Evolutionary conservation across 2,797 vertebrate genomes (phyloP).

Genomic region (Helostoma temminkii): DNA sequence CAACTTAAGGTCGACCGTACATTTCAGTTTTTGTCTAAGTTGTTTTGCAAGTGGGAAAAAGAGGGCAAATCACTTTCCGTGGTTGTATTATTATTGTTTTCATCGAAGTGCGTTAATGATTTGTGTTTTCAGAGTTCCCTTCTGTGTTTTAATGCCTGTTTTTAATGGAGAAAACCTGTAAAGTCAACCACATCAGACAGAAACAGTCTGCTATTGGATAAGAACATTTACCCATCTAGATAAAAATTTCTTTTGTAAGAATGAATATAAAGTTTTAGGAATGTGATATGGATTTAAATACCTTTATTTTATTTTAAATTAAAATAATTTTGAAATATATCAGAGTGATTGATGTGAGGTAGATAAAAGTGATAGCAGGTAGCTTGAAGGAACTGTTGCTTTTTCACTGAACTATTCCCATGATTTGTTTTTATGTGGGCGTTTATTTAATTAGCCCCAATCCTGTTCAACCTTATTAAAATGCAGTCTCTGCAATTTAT

Average conservation of each 20-base stretch:
- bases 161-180: slow-evolving; percentile 32
- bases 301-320: slow-evolving; percentile 64
- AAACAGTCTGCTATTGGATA: slow-evolving; percentile 25
- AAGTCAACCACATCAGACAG: slow-evolving; percentile 44
- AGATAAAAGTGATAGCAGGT: slow-evolving; percentile 52
- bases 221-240: slow-evolving; percentile 35
- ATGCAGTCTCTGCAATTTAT: slow-evolving; percentile 45
- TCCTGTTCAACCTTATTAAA: slow-evolving; percentile 41
- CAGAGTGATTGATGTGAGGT: slow-evolving; percentile 53
- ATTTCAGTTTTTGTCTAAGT: slow-evolving; percentile 31
- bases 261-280: slow-evolving; percentile 34
- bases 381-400: slow-evolving; percentile 41
- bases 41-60: slow-evolving; percentile 26
- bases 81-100: slow-evolving; percentile 40
- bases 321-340: no score
- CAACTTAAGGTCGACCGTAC: slow-evolving; percentile 10
- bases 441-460: slow-evolving; percentile 57
- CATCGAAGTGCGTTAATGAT: slow-evolving; percentile 38
- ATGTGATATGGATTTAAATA: slow-evolving; percentile 52
- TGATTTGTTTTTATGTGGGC: slow-evolving; percentile 63
- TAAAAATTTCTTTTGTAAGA: slow-evolving; percentile 22
- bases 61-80: slow-evolving; percentile 31
- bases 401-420: slow-evolving; percentile 57
- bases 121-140: slow-evolving; percentile 33
- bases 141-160: slow-evolving; percentile 41